phyloP scores from a whole-genome alignment of 2,888 invertebrate species.

The Drosophila robusta region DNA sequence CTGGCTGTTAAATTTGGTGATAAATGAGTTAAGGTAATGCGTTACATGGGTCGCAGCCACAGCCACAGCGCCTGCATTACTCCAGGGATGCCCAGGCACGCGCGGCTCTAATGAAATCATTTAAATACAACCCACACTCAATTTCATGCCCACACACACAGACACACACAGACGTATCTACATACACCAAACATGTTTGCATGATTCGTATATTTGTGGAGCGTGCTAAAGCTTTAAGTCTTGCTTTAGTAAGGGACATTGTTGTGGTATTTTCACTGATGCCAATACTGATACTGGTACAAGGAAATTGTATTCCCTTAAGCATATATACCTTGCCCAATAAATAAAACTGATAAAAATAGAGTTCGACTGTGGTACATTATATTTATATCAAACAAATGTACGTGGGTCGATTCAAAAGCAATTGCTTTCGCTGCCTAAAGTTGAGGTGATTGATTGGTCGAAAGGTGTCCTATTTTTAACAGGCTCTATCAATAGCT shows the following conservation, averaged over 20 bases:
- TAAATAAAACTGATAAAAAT: too few species aligned
- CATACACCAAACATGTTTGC: slow-evolving; percentile 4
- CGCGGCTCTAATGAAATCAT: slow-evolving; percentile 75
- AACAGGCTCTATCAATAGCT: neutral
- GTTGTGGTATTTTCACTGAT: slow-evolving; percentile 6
- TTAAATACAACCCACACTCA: slow-evolving; percentile 66
- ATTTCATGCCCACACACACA: slow-evolving; percentile 15
- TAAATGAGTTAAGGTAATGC: slow-evolving; percentile 79
- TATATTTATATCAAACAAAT: neutral
- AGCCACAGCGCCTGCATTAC: slow-evolving; percentile 32
- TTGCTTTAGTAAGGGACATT: slow-evolving; percentile 1
- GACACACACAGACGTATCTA: slow-evolving; percentile 1
- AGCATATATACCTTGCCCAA: neutral
- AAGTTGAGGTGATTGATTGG: neutral
- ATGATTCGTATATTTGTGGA: slow-evolving; percentile 25
- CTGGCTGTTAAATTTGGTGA: slow-evolving; percentile 72
- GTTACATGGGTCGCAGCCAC: slow-evolving; percentile 55
- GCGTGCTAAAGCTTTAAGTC: slow-evolving; percentile 56
- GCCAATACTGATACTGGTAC: too few species aligned
- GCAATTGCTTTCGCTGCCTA: neutral
- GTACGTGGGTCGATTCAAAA: neutral
- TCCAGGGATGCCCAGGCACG: slow-evolving; percentile 64
- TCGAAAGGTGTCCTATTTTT: neutral
- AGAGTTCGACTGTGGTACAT: too few species aligned
- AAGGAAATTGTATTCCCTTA: too few species aligned